Evolutionary conservation across 2,113 vertebrate genomes (phyloP), one percentile per base, ranked within the genome.

Genomic region (Xiphophorus hellerii): DNA sequence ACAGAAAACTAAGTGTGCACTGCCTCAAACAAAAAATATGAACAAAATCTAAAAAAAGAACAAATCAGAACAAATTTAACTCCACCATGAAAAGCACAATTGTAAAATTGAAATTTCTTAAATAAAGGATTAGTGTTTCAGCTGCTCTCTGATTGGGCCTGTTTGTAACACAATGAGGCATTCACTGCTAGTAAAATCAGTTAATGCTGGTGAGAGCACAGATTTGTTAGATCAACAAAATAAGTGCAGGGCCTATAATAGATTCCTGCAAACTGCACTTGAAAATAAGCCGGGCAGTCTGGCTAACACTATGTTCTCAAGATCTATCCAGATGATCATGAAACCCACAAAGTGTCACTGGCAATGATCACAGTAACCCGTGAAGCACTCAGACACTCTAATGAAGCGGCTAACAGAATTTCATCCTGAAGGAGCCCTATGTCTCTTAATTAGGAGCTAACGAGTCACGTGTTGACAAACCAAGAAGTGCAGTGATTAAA

Each of bases 391-490:
- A 70, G 48, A 42, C 29, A 0, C 4, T 42, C 73, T 60, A 80
- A 72, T 48, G 66, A 77, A 83, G 78, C 25, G 0, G 69, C 72
- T 70, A 76, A 81, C 81, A 84, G 62, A 67, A 84, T 87, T 89
- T 82, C 85, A 81, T 73, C 20, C 33, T 44, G 71, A 62, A 0
- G 66, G 71, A 81, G 8, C 30, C 37, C 64, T 44, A 60, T 73
- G 39, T 42, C 79, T 80, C 66, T 54, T 77, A 78, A 80, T 88
- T 81, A 85, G 68, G 10, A 3, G 78, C 75, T 77, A 74, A 82
- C 33, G 29, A 77, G 80, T 66, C 76, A 69, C 17, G 27, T 72
- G 84, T 70, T 80, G 82, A 87, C 80, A 82, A 84, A 78, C 71
- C 15, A 77, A 51, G 51, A 69, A 66, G 62, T 42, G 72, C 1